Evolutionary conservation across 2,797 vertebrate species (phyloP), one percentile per base, ranked within the genome.

Genomic region (Neosilurus mollespiculum): DNA sequence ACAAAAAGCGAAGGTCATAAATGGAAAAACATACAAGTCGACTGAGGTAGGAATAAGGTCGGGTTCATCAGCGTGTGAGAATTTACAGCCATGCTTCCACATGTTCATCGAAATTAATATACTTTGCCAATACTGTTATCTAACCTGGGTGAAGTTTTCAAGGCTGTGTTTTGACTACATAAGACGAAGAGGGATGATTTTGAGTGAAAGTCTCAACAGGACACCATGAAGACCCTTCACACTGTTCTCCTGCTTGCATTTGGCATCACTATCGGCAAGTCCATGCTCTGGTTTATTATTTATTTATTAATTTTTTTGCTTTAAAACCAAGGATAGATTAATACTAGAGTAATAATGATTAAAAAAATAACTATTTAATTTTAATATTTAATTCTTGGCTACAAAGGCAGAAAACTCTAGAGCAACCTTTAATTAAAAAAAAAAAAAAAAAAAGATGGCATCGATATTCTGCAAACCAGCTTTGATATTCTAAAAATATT

Each of bases 241-340:
- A 30, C 70, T 24, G 22, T 90, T 9, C 53, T 90, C 54, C 87
- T 94, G n/a, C 56, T 94, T 85, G 85, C 88, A 26, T 56, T 87
- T 4, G 72, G 89, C 86, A 87, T 95, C 72, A 87, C 83, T 65
- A 7, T 88, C 26, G 90, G 93, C 94, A 87, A 93, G 93, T 91
- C 58, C 49, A 69, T 14, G 56, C 30, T 80, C 54, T 69, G 20
- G n/a, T n/a, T n/a, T n/a, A 43, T 43, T 43, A 43, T 43, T 43
- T 43, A 43, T 43, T 43, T 43, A 43, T n/a, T n/a, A n/a, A 30
- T n/a, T 34, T 67, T 72, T 43, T 61, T 76, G 9, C 15, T 51
- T 15, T 51, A 34, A 51, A 62, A 34, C 43, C n/a, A 14, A 54
- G 9, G 12, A 15, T 9, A 7, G 53, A 20, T n/a, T n/a, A n/a